A percentile compares a stretch with the other conserved stretches of the same genome.
Evolutionary conservation across 2,797 vertebrate species (phyloP).

Genomic region (Cichlasoma orientale): DNA sequence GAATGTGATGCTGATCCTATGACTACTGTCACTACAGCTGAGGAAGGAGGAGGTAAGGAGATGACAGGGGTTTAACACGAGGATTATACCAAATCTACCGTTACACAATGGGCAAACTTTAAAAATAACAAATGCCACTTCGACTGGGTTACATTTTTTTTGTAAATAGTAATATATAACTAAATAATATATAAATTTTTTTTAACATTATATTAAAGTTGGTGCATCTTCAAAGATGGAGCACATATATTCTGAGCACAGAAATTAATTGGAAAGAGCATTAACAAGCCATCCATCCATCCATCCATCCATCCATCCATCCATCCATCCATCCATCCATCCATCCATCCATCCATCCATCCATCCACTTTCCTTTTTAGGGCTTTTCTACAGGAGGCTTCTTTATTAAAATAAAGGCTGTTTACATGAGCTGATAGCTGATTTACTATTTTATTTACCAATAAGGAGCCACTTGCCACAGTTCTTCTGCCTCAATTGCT

Average conservation of each 20-base stretch:
- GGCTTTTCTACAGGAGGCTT: not conserved
- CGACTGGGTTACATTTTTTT: not conserved
- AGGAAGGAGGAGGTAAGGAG: not conserved
- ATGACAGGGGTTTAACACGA: not conserved
- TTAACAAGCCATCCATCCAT: too few species aligned
- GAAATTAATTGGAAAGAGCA: not conserved
- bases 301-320: too few species aligned
- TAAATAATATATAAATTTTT: too few species aligned
- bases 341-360: too few species aligned
- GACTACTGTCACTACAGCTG: not conserved
- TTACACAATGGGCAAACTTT: not conserved
- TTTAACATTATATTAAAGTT: too few species aligned
- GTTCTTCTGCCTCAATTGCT: not conserved
- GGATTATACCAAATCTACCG: not conserved
- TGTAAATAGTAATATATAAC: too few species aligned
- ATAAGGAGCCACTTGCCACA: not conserved
- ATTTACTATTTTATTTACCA: not conserved
- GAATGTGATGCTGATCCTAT: conserved; percentile 9
- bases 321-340: too few species aligned
- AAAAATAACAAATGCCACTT: not conserved
- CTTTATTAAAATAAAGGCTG: not conserved
- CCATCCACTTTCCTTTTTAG: too few species aligned
- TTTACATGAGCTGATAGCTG: not conserved
- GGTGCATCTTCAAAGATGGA: not conserved
- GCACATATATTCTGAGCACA: not conserved